Evolutionary conservation across 1,140 invertebrate species (phyloP).

Genomic region (Nasonia longicornis): DNA sequence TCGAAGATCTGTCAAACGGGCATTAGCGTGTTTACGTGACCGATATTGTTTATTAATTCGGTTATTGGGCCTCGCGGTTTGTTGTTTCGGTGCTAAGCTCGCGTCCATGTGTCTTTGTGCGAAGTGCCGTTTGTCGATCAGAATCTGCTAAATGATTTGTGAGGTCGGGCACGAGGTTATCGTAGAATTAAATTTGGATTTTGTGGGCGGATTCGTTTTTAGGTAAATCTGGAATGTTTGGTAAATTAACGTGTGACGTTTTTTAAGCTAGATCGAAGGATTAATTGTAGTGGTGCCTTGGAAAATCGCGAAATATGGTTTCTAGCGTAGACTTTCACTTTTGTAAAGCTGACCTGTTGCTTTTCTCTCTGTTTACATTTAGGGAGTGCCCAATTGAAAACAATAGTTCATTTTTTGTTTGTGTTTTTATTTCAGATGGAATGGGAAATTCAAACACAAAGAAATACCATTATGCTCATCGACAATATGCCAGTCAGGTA

Average conservation of each 20-base stretch:
- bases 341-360: slow-evolving; percentile 13
- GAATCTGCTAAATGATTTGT: slow-evolving; percentile 25
- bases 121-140: not conserved
- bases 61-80: not conserved
- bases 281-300: not conserved
- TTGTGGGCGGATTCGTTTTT: not conserved
- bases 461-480: slow-evolving; percentile 51
- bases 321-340: not conserved
- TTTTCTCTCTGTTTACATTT: not conserved
- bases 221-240: slow-evolving; percentile 2
- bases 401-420: not conserved
- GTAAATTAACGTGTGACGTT: not conserved
- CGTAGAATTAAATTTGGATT: slow-evolving; percentile 1
- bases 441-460: slow-evolving; percentile 63
- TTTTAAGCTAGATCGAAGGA: not conserved
- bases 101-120: not conserved
- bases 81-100: not conserved
- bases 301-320: not conserved
- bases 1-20: slow-evolving; percentile 31
- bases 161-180: not conserved
- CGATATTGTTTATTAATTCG: not conserved
- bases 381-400: not conserved
- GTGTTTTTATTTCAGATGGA: slow-evolving; percentile 44
- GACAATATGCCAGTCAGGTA: slow-evolving; percentile 62
- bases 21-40: slow-evolving; percentile 19